phyloP scores from a whole-genome alignment of 2,888 invertebrate species.

The Drosophila neotestacea region DNA sequence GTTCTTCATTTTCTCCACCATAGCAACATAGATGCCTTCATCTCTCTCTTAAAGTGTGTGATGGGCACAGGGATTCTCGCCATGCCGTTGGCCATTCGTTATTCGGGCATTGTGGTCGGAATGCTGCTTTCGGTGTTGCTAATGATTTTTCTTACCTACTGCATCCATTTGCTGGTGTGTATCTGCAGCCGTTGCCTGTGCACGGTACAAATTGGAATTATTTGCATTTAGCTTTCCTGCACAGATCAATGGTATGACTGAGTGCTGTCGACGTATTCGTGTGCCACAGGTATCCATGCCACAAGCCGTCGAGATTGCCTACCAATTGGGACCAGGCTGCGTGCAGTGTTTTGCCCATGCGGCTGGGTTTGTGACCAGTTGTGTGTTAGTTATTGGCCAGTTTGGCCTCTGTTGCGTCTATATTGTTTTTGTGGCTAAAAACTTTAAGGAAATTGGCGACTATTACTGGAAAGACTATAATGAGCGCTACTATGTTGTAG shows the following conservation, averaged over 20 bases:
- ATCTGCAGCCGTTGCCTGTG: slow-evolving; percentile 19
- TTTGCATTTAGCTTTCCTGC: slow-evolving; percentile 47
- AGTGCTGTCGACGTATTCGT: slow-evolving; percentile 62
- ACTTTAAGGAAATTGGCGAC: slow-evolving; percentile 91
- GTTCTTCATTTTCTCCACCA: neutral
- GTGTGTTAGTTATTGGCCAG: slow-evolving; percentile 93
- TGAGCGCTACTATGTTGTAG: slow-evolving; percentile 85
- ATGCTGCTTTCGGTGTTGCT: slow-evolving; percentile 49
- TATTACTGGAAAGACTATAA: slow-evolving; percentile 85
- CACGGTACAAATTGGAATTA: slow-evolving; percentile 31
- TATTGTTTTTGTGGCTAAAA: slow-evolving; percentile 95
- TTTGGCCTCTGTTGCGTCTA: slow-evolving; percentile 98
- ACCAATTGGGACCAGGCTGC: slow-evolving; percentile 58
- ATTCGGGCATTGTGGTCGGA: slow-evolving; percentile 59
- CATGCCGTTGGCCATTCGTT: slow-evolving; percentile 68
- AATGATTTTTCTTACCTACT: slow-evolving; percentile 68
- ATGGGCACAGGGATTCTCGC: slow-evolving; percentile 70
- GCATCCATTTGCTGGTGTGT: slow-evolving; percentile 72
- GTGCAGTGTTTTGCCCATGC: slow-evolving; percentile 55
- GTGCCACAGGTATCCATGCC: slow-evolving; percentile 73
- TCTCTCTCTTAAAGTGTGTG: slow-evolving; percentile 70
- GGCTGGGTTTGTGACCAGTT: slow-evolving; percentile 87
- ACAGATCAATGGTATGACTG: slow-evolving; percentile 69
- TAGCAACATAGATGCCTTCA: slow-evolving; percentile 66
- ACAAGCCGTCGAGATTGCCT: slow-evolving; percentile 60